Percentiles rank a stretch among this genome's conserved stretches.
Conservation (phyloP, 2,797 vertebrate genomes). For the Poecilia picta region DNA sequence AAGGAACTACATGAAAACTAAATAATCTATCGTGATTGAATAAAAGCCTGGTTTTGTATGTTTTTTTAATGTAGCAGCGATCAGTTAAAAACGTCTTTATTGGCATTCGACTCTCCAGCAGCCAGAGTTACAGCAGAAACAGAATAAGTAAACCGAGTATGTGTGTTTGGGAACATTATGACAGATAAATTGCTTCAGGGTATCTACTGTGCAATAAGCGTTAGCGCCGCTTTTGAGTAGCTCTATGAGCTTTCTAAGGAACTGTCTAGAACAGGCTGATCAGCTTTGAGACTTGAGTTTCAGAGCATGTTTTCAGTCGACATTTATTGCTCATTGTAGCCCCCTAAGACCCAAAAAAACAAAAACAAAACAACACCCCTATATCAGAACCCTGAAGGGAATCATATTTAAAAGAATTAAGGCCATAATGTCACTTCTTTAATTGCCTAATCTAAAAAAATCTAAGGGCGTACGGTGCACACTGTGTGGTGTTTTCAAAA, state of each 20-base stretch:
- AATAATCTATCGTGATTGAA: background rate
- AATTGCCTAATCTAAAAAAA: background rate
- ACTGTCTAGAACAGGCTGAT: conserved; percentile 8
- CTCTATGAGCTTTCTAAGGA: background rate
- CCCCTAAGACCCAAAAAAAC: background rate
- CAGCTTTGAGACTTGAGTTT: background rate
- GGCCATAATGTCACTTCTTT: background rate
- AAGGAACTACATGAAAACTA: background rate
- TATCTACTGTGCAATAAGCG: background rate
- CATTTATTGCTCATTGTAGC: background rate
- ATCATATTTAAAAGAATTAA: background rate
- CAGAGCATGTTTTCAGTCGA: background rate
- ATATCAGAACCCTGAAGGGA: background rate
- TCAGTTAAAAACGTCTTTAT: background rate
- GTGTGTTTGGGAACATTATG: conserved; percentile 19
- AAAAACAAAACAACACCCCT: too few species aligned
- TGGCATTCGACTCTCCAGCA: background rate
- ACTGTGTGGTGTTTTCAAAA: background rate
- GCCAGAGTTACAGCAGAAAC: background rate
- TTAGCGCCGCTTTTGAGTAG: background rate
- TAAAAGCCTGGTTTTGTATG: background rate
- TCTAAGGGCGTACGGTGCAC: background rate
- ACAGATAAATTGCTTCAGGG: conserved; percentile 4
- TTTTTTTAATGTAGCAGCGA: background rate
- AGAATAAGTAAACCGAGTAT: background rate